Base-by-base conservation (phyloP, 2,797 vertebrate species). In the Rhynchotus rufescens region DNA sequence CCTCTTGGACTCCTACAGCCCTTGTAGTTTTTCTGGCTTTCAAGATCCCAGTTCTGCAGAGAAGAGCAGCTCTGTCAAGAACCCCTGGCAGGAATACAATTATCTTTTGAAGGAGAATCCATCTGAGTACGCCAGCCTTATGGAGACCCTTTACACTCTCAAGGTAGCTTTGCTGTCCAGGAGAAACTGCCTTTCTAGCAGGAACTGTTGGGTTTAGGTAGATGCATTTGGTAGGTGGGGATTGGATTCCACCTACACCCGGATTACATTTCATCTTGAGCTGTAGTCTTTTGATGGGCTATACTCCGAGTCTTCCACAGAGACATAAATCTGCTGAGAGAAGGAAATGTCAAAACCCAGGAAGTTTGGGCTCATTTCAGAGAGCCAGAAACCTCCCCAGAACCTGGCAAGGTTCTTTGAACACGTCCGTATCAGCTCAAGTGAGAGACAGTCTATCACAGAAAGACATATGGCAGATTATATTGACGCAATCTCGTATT, bases 51-150 rank as follows among this genome's bases (percentile, higher is more conserved):
- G 97, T 93, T 92, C 97, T 87, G 90, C 97, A 2, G 98, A 99
- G 66, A 98, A 98, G 97, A 99, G 98, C 96, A 98, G 95, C 69
- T 85, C 97, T 26, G 54, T 96, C 88, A 99, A 97, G 97, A 99
- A 99, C 94, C 99, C 99, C 12, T 99, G 99, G 99, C 99, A 99
- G 95, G 99, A 99, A 23, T 98, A 99, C 96, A 99, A 99, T 96
- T 99, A 99, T 87, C 98, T 99, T 28, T 98, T 99, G 97, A 98
- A 98, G 93, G 98, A 98, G 66, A 98, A 98, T 93, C 97, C 97
- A 4, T 98, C 97, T 0, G 98, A 99, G 82, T 98, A 99, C 68
- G 98, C 98, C 95, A 98, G 97, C 94, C 98, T 99, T 22, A 98
- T 99, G 98, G 99, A 99, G 92, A 98, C 98, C 2, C 98, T 99